Evolutionary conservation across 2,888 invertebrate genomes (phyloP), one percentile per base, ranked within the genome.

Genomic region (Linnaemya vulpina): DNA sequence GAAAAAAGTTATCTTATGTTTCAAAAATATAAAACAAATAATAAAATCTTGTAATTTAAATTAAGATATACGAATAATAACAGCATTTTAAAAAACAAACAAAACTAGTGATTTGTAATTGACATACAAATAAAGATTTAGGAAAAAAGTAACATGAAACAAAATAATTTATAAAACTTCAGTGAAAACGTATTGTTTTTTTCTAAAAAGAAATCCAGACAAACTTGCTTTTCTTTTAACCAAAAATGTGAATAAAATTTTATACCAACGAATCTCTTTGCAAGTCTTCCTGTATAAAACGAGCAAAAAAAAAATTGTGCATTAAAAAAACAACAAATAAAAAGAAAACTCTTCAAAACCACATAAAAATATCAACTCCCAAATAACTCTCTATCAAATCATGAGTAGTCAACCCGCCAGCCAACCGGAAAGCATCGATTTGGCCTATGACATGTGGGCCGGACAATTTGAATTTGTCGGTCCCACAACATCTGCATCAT

Each of bases 401-500:
- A 91, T 91, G 91, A 91, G 88, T 90, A 91, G 92, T 89, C 89
- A 92, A 90, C 90, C 92, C 88, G 89, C 91, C 86, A 92, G 92
- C 89, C 92, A 92, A 90, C 92, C 92, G 89, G 94, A 94, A 88
- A 94, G 94, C 90, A 92, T 95, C 89, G 96, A 96, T 90, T 93
- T 96, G 92, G 96, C 96, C 92, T 96, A 96, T 92, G 97, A 97
- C 91, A 95, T 96, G 95, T 97, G 97, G 97, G 96, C 96, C 91
- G 97, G 97, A 82, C 97, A 97, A 93, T 97, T 97, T 90, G 96
- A 96, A 93, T 96, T 96, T 92, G 94, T 96, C 88, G 96, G 96
- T 58, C 91, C 89, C 83, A 88, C 88, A 88, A 85, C 86, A 86
- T 88, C 84, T 84, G 77, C 88, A 84, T 70, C 87, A 73, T 76